Evolutionary conservation across 2,113 vertebrate species (phyloP).

Genomic region (Xiphophorus couchianus): DNA sequence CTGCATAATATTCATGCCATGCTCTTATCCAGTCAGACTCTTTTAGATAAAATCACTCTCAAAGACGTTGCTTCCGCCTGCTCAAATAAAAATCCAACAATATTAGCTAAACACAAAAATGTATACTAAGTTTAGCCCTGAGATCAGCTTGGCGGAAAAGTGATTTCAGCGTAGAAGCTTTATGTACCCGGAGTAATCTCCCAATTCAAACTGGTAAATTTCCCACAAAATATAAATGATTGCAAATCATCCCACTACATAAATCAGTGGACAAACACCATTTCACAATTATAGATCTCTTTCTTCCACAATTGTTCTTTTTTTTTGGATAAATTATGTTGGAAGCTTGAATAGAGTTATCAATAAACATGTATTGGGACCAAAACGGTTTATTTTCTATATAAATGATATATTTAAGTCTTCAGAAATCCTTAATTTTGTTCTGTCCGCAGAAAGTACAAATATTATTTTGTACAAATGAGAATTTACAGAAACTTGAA

Average conservation of each 20-base stretch:
- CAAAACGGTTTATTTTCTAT: too few relatives aligned
- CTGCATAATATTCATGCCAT: not conserved
- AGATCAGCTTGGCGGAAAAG: too few relatives aligned
- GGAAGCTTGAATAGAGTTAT: not conserved
- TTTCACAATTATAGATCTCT: not conserved
- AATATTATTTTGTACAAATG: too few relatives aligned
- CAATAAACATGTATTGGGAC: not conserved
- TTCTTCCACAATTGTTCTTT: not conserved
- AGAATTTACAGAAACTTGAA: too few relatives aligned
- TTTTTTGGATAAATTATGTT: not conserved
- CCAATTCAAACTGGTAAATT: not conserved
- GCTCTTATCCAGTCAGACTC: constrained; percentile 24
- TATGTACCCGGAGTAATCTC: not conserved
- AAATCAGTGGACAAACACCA: not conserved
- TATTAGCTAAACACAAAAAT: not conserved
- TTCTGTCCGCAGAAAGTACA: too few relatives aligned
- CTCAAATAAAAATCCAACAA: constrained; percentile 13
- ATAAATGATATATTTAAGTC: too few relatives aligned
- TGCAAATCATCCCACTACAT: not conserved
- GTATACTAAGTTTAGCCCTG: constrained; percentile 1
- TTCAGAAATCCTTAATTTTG: too few relatives aligned
- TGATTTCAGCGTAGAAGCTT: too few relatives aligned
- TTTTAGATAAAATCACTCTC: not conserved
- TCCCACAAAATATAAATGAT: not conserved
- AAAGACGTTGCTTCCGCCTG: constrained; percentile 14